Base-by-base conservation (phyloP, 2,888 invertebrate genomes). In the Tetranychus truncatus region DNA sequence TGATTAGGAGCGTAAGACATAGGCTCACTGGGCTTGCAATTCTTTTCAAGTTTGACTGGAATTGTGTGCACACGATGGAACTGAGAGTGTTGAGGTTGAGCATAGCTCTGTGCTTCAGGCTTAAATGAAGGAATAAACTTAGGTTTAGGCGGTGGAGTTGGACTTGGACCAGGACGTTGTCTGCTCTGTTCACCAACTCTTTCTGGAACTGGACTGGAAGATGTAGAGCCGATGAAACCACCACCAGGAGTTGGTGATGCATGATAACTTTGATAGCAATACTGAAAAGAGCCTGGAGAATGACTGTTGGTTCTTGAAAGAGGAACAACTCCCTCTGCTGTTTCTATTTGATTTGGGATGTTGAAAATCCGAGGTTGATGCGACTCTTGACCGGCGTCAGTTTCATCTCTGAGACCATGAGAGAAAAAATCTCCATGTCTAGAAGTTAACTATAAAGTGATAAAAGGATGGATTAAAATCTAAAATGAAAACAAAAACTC, bases 271-370 rank as follows among this genome's bases (percentile, higher is more conserved):
- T 55, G 9, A 55, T 55, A 7, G 1, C 55, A 9, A 55, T 15
- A 55, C 6, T 55, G 55, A 0, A 9, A 55, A 15, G 15, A 55
- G 15, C 55, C 2, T 9, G 55, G 55, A 18, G 69, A 69, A 69
- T 24, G 21, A 69, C 69, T 69, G n/a, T 20, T 24, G 15, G 69
- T 18, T 34, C 69, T 20, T 18, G 69, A 69, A 69, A 69, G 69
- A 20, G 72, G 72, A 11, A 72, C 72, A n/a, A 34, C 72, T 8
- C 45, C 71, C 20, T 66, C 55, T 69, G 77, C 66, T 3, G 73
- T 66, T 69, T 79, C 79, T 3, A 79, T 78, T 72, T 76, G 74
- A 34, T 78, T 79, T 18, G 79, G 79, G 15, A 79, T 78, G 65
- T 78, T 78, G 45, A 78, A 77, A 3, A 79, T 78, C 55, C 76